These are phyloP conservation scores for Odocoileus virginianus DNA, from an alignment of 2,113 vertebrate genomes.

Conservation along the genomic window DNA sequence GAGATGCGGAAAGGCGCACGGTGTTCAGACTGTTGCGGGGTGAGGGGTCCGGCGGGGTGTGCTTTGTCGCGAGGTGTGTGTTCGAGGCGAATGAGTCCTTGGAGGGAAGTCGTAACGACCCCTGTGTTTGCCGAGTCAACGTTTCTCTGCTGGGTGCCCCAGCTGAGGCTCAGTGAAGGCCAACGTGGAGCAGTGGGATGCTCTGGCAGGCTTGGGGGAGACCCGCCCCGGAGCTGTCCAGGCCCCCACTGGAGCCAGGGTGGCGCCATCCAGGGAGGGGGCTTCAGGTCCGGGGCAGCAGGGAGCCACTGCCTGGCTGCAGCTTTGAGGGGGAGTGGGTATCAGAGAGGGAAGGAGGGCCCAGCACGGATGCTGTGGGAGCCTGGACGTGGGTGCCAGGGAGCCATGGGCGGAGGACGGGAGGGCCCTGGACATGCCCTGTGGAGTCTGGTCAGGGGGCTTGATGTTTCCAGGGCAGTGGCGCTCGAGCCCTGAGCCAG, in stretches of 20 bases:
- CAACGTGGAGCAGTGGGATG: not conserved
- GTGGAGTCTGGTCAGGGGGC: not conserved
- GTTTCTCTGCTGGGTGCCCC: not conserved
- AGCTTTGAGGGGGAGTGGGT: not conserved
- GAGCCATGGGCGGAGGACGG: accelerated
- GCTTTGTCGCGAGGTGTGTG: not conserved
- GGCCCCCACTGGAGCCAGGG: accelerated
- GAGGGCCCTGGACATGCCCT: not conserved
- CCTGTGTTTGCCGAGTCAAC: not conserved
- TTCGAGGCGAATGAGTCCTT: not conserved
- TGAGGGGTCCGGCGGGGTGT: not conserved
- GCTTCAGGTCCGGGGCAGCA: not conserved
- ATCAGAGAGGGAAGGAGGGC: not conserved
- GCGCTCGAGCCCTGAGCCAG: accelerated
- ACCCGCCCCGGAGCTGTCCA: accelerated
- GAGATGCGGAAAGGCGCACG: accelerated
- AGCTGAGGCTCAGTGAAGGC: not conserved
- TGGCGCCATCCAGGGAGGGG: not conserved
- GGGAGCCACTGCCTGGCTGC: not conserved
- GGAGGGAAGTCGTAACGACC: not conserved
- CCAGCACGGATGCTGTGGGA: accelerated
- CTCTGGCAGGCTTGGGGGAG: not conserved
- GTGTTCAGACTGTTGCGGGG: not conserved
- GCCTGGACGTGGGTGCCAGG: accelerated
- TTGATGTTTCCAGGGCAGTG: accelerated